phyloP scores from a whole-genome alignment of 2,113 vertebrate species.

The Mola mola region DNA sequence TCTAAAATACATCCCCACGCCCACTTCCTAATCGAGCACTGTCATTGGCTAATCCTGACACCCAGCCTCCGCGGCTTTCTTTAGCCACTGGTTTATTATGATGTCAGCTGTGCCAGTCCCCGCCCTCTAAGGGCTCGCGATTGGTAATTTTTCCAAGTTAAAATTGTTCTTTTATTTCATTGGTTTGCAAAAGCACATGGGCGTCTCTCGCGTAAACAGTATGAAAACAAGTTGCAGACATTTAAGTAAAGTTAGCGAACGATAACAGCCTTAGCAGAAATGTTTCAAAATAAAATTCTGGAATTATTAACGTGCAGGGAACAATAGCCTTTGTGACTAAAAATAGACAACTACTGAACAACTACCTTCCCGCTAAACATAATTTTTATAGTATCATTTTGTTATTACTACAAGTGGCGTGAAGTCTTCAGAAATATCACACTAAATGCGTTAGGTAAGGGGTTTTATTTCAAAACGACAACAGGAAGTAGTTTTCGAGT shows the following conservation, averaged over 20 bases:
- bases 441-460: fast-evolving
- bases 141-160: slow-evolving; percentile 31
- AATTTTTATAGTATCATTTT: fast-evolving
- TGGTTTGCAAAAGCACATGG: slow-evolving; percentile 33
- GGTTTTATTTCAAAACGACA: slow-evolving; percentile 17
- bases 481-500: not conserved
- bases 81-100: slow-evolving; percentile 51
- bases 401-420: fast-evolving
- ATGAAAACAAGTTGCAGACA: slow-evolving; percentile 17
- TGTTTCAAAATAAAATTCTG: slow-evolving; percentile 35
- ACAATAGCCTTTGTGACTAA: not conserved
- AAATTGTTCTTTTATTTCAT: slow-evolving; percentile 20
- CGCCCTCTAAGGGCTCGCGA: not conserved
- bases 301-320: fast-evolving
- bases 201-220: slow-evolving; percentile 17
- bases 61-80: slow-evolving; percentile 52
- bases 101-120: slow-evolving; percentile 64
- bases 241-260: not conserved
- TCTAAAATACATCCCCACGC: slow-evolving; percentile 10
- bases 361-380: not conserved
- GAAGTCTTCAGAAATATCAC: not conserved
- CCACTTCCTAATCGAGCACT: not conserved
- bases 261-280: not conserved
- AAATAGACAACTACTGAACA: not conserved
- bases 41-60: slow-evolving; percentile 41